These are phyloP conservation scores for Ophonus ardosiacus DNA, from an alignment of 2,888 invertebrate species.

Conservation along the genomic window DNA sequence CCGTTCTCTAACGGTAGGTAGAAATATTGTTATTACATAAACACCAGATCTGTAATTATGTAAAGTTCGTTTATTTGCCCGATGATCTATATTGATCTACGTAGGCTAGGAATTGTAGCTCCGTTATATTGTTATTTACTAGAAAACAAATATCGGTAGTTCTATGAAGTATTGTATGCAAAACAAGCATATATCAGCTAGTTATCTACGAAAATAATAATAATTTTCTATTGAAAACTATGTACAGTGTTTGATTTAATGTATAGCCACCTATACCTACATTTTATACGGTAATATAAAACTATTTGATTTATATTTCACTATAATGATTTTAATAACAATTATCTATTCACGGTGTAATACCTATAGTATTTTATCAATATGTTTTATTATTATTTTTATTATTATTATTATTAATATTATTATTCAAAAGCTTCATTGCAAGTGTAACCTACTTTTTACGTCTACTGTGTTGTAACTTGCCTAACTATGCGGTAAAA, in stretches of 20 bases:
- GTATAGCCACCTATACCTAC: too few species aligned
- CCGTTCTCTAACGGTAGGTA: slow-evolving; percentile 23
- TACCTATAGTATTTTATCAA: too few species aligned
- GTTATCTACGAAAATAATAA: neutral
- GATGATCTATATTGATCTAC: slow-evolving; percentile 33
- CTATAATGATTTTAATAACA: too few species aligned
- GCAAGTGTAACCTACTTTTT: too few species aligned
- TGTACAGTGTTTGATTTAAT: neutral
- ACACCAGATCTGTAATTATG: slow-evolving; percentile 14
- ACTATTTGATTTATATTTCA: too few species aligned
- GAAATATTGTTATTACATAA: slow-evolving; percentile 43
- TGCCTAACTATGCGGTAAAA: too few species aligned
- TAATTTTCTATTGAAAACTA: neutral
- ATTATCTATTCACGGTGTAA: too few species aligned
- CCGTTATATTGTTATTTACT: slow-evolving; percentile 2
- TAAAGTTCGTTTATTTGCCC: slow-evolving; percentile 22
- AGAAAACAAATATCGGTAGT: neutral
- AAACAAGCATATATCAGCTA: neutral
- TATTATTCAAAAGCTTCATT: too few species aligned
- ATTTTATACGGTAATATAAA: too few species aligned
- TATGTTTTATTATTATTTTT: too few species aligned
- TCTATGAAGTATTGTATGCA: neutral
- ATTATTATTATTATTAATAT: too few species aligned
- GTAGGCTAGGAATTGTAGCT: neutral
- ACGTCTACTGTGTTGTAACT: too few species aligned